These are phyloP conservation scores for Luperina nickerlii DNA, from an alignment of 2,888 invertebrate genomes.

Conservation along the genomic window DNA sequence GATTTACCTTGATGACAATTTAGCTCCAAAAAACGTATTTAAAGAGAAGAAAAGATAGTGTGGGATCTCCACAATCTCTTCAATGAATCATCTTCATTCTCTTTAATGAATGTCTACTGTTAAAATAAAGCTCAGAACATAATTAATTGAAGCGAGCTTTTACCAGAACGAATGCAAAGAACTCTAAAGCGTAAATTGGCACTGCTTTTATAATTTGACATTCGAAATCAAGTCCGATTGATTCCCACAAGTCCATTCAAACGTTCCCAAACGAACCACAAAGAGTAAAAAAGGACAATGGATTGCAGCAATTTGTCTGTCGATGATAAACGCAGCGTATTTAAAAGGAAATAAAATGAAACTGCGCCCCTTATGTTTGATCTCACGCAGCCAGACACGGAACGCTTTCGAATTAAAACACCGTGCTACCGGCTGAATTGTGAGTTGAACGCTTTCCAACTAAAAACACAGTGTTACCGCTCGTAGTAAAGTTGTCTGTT, in stretches of 20 bases:
- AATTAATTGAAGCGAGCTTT: slow-evolving; percentile 29
- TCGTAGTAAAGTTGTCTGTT: slow-evolving; percentile 34
- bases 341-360: slow-evolving; percentile 65
- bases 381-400: slow-evolving; percentile 55
- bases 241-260: slow-evolving; percentile 58
- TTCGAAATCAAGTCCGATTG: slow-evolving; percentile 52
- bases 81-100: background rate
- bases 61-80: background rate
- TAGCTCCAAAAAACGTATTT: background rate
- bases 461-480: slow-evolving; percentile 28
- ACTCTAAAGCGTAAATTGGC: slow-evolving; percentile 41
- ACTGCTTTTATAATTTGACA: slow-evolving; percentile 35
- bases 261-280: slow-evolving; percentile 35
- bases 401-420: slow-evolving; percentile 49
- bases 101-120: slow-evolving; percentile 5
- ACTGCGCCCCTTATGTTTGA: slow-evolving; percentile 32
- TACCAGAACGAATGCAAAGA: slow-evolving; percentile 15
- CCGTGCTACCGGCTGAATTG: slow-evolving; percentile 7
- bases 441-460: slow-evolving; percentile 43
- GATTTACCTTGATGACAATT: slow-evolving; percentile 1
- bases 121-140: slow-evolving; percentile 16
- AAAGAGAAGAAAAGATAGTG: background rate
- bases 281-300: slow-evolving; percentile 56
- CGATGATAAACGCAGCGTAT: slow-evolving; percentile 60
- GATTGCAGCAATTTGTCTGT: slow-evolving; percentile 55